Conservation (phyloP, 1,140 invertebrate species). For the Calliphora vicina region DNA sequence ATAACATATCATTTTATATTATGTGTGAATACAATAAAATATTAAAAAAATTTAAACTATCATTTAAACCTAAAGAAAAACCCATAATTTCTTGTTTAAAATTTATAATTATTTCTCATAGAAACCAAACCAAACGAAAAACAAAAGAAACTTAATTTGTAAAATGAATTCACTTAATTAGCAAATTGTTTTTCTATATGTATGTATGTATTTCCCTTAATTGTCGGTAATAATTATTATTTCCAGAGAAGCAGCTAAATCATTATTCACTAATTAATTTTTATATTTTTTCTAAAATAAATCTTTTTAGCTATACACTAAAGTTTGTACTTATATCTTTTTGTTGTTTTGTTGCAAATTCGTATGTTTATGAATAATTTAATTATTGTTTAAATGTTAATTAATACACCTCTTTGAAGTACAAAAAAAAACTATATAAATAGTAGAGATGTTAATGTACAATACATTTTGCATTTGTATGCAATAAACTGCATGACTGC, state of each 20-base stretch:
- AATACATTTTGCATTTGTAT: constrained; percentile 45
- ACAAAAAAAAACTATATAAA: no score
- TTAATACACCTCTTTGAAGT: constrained; percentile 58
- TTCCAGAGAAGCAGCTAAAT: not conserved
- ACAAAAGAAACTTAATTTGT: no score
- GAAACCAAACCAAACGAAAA: no score
- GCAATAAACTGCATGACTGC: constrained; percentile 42
- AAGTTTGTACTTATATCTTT: not conserved
- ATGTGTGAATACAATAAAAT: no score
- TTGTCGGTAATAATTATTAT: not conserved
- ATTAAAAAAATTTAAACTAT: no score
- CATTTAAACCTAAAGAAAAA: no score
- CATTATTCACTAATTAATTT: not conserved
- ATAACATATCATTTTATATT: no score
- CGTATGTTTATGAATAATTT: constrained; percentile 56
- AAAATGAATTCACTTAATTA: no score
- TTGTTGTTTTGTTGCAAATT: not conserved
- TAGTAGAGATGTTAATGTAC: constrained; percentile 3
- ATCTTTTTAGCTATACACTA: not conserved
- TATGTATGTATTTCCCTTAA: no score
- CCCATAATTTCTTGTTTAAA: no score
- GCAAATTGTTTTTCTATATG: no score
- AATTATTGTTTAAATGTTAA: constrained; percentile 64
- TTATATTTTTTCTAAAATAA: not conserved
- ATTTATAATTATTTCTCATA: no score